Base-by-base conservation (phyloP, 2,113 vertebrate species). In the Romanogobio albipinnatus region DNA sequence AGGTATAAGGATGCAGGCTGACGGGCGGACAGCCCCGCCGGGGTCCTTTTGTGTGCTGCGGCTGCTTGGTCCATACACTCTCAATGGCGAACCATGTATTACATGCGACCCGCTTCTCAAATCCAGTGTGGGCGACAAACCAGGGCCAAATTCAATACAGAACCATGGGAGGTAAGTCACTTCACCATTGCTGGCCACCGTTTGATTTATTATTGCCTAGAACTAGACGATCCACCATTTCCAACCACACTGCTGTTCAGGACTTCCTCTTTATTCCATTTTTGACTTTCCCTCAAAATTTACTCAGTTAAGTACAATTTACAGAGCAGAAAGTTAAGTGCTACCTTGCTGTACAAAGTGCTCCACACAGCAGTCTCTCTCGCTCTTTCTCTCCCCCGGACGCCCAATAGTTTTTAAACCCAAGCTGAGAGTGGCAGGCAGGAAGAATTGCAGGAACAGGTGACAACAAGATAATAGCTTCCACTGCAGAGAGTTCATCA, bases 391-490 rank as follows among this genome's bases (percentile, higher is more conserved):
- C 59, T 59, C 51, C 19, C 59, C 82, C 17, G 3, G 56, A 36
- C 39, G 73, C 49, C 24, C 70, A 61, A 83, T 83, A 83, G 74
- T 83, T 90, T 88, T 90, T 75, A 89, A 86, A 87, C 84, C 89
- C 88, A 76, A 86, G 75, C 79, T 88, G 83, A 56, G 79, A 76
- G 71, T 87, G 90, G 84, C 85, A 84, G 82, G 70, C 51, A 79
- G 61, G 81, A 71, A 83, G 85, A 80, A 89, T 81, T 84, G 70
- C 82, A 53, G 64, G 82, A 90, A 91, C 84, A 90, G 89, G 86
- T 91, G 87, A 90, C 89, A 83, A 75, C 83, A 87, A 86, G 88
- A 93, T 88, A 91, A 92, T 88, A 90, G 90, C 89, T 87, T 87
- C 87, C 89, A 88, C 86, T 87, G 83, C 87, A 81, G 78, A 51